These are phyloP conservation scores for Oryzias sinensis DNA, from an alignment of 2,797 vertebrate species.

Conservation along the genomic window DNA sequence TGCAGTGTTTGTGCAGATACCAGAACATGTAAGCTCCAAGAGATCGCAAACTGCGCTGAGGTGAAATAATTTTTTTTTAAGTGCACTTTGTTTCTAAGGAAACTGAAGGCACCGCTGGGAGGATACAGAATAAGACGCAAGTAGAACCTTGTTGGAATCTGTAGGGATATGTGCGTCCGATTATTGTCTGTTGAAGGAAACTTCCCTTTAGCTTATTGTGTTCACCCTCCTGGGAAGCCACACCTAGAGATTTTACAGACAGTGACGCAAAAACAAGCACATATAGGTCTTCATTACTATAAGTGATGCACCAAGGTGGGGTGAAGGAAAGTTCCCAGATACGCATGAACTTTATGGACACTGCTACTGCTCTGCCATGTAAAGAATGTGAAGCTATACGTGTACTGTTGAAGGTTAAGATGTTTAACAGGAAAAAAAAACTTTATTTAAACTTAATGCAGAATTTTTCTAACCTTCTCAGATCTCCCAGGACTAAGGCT, in stretches of 20 bases:
- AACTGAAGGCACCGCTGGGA: background rate
- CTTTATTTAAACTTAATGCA: no score
- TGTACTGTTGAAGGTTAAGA: background rate
- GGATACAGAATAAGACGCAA: slow-evolving; percentile 1
- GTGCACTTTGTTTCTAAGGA: slow-evolving; percentile 18
- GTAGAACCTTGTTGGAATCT: slow-evolving; percentile 25
- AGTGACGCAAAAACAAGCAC: slow-evolving; percentile 1
- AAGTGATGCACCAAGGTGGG: background rate
- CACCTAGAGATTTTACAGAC: slow-evolving; percentile 14
- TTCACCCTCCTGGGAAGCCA: slow-evolving; percentile 11
- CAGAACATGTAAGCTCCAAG: background rate
- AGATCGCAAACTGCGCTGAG: background rate
- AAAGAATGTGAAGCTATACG: background rate
- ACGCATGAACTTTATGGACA: background rate
- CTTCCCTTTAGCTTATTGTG: slow-evolving; percentile 32
- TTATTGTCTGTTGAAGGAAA: slow-evolving; percentile 22
- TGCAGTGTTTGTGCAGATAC: background rate
- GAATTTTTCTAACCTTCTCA: no score
- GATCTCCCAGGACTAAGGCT: no score
- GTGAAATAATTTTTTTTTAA: background rate
- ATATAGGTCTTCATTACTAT: slow-evolving; percentile 1
- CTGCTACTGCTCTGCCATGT: background rate
- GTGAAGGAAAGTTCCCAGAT: slow-evolving; percentile 4
- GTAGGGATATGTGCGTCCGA: slow-evolving; percentile 25
- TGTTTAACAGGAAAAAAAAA: background rate